These are phyloP conservation scores for Syngnathus scovelli DNA, from an alignment of 2,113 vertebrate species.

Conservation along the genomic window DNA sequence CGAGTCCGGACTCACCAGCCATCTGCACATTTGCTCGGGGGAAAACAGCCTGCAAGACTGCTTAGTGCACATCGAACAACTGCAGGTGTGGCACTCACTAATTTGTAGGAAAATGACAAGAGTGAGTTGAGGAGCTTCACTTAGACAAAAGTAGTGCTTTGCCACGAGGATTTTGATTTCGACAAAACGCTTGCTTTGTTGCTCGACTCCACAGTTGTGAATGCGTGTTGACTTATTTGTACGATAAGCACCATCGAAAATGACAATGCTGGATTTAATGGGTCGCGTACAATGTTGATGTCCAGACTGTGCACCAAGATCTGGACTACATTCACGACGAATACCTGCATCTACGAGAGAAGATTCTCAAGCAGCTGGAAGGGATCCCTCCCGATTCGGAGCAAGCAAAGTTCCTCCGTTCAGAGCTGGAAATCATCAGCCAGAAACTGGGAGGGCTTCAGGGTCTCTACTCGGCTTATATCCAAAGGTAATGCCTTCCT, in stretches of 20 bases:
- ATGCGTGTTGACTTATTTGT: too few species aligned
- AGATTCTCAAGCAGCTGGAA: conserved; percentile 63
- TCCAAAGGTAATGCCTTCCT: conserved; percentile 76
- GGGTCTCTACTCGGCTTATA: conserved; percentile 79
- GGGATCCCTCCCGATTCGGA: conserved; percentile 53
- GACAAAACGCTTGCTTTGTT: too few species aligned
- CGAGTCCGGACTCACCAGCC: conserved; percentile 76
- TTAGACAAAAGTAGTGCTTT: background rate
- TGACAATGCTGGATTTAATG: background rate
- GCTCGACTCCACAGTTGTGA: too few species aligned
- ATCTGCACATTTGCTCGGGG: conserved; percentile 76
- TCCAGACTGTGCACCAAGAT: conserved; percentile 60
- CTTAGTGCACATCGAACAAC: conserved; percentile 77
- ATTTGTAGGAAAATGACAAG: background rate
- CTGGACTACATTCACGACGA: conserved; percentile 65
- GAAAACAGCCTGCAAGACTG: conserved; percentile 82
- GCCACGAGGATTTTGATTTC: background rate
- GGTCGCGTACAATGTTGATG: background rate
- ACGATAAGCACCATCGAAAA: background rate
- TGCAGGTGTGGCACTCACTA: conserved; percentile 72
- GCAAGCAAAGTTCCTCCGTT: conserved; percentile 66
- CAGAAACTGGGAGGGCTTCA: conserved; percentile 84
- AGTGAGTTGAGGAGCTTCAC: background rate
- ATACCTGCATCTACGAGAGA: conserved; percentile 65
- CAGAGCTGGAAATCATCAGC: conserved; percentile 82